These are phyloP conservation scores for Zaprionus lachaisei DNA, from an alignment of 1,140 invertebrate species.

Conservation along the genomic window DNA sequence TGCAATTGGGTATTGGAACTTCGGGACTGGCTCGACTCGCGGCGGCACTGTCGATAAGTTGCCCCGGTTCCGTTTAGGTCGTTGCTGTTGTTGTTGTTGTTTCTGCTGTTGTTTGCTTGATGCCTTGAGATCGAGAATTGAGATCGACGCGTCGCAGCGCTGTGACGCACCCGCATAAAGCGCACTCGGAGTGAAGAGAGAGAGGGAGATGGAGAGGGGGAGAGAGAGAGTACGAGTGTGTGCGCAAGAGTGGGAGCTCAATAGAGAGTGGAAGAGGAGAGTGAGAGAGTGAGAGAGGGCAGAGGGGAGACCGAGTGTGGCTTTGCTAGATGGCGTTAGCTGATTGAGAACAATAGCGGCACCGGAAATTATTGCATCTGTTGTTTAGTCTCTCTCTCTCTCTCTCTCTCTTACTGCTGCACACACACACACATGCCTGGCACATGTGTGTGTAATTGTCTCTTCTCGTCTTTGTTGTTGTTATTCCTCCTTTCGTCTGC, in stretches of 20 bases:
- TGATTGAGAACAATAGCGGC: constrained; percentile 77
- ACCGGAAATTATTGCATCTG: constrained; percentile 80
- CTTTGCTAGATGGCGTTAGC: constrained; percentile 70
- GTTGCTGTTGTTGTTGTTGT: background rate
- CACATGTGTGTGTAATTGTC: background rate
- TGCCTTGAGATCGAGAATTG: constrained; percentile 4
- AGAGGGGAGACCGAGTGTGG: constrained; percentile 24
- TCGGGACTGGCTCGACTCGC: background rate
- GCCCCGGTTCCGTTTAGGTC: constrained; percentile 3
- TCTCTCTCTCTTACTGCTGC: constrained; percentile 19
- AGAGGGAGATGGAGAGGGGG: background rate
- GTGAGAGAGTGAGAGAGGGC: background rate
- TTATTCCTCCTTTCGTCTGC: constrained; percentile 32
- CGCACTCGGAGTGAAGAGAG: background rate
- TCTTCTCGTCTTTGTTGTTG: constrained; percentile 4
- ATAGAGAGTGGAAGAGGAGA: background rate
- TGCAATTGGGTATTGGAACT: constrained; percentile 41
- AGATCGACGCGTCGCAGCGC: constrained; percentile 1
- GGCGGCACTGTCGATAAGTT: constrained; percentile 2
- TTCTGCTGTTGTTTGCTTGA: background rate
- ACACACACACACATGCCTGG: background rate
- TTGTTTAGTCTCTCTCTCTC: constrained; percentile 58
- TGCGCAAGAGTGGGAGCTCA: constrained; percentile 14
- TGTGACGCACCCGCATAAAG: constrained; percentile 9
- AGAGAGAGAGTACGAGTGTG: background rate